Evolutionary conservation across 2,888 invertebrate species (phyloP), one percentile per base, ranked within the genome.

Genomic region (Hyles lineata): DNA sequence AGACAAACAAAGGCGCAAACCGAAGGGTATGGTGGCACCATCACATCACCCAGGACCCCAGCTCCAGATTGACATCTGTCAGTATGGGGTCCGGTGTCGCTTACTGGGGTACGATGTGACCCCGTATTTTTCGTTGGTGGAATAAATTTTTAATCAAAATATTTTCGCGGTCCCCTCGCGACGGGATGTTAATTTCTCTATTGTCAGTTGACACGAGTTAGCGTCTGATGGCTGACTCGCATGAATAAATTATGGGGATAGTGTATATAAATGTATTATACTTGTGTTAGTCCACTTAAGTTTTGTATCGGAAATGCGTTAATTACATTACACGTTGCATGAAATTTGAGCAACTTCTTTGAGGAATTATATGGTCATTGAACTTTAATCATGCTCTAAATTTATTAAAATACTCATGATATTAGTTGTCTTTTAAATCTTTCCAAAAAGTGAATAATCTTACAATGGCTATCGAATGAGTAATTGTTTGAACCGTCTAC

Each of bases 81-180:
- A 92, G 85, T 77, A 55, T 76, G 75, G 43, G 80, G 84, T 83
- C 82, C 82, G 75, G 76, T 74, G 78, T 79, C 78, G 76, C 73
- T 80, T 76, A 74, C 76, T 76, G 80, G 85, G 85, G 84, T 81
- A 74, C 75, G 76, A 71, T 77, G 74, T 84, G 88, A 90, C 90
- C 89, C 89, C 86, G 86, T 82, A 84, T 86, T 84, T 87, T 85
- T 82, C 76, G 81, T 88, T 87, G 87, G 90, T 85, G 81, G 87
- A 89, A 90, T 93, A 92, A 90, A 92, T 92, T 93, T 93, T 93
- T 94, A 93, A 94, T 94, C 93, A 93, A 93, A 94, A 94, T 90
- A 93, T 92, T 92, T 91, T 87, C 81, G 83, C 80, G 84, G 82
- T 84, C 89, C 91, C 88, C 83, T 77, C 74, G 76, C 59, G 73